Evolutionary conservation across 1,140 invertebrate species (phyloP).

Genomic region (Andricus grossulariae): DNA sequence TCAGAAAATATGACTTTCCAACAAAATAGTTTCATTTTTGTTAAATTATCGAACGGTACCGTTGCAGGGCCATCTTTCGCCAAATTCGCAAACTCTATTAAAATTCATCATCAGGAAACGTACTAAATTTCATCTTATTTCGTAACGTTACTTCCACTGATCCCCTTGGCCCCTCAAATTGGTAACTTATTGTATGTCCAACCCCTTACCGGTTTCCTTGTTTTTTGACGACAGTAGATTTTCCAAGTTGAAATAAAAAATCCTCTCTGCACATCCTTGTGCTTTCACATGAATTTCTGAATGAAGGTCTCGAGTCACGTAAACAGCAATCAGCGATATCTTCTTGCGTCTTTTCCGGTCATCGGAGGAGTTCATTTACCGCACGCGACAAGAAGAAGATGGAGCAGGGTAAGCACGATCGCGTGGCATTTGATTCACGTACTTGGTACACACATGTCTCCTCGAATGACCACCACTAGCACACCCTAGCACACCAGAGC

Average conservation of each 20-base stretch:
- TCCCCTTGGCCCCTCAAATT: background rate
- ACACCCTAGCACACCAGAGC: background rate
- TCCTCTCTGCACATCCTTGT: background rate
- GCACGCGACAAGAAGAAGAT: conserved; percentile 43
- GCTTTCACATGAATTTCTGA: no score
- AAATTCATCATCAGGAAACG: no score
- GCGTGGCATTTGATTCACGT: conserved; percentile 57
- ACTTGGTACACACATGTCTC: conserved; percentile 35
- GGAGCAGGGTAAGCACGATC: conserved; percentile 44
- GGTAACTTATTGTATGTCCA: background rate
- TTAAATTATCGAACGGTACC: no score
- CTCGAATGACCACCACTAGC: conserved; percentile 1
- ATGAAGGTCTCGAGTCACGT: conserved; percentile 31
- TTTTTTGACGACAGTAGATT: no score
- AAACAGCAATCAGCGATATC: conserved; percentile 26
- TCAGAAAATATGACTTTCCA: no score
- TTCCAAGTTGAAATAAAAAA: background rate
- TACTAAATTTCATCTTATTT: no score
- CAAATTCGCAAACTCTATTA: no score
- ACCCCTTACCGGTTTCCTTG: no score
- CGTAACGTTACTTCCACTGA: background rate
- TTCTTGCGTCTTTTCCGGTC: conserved; percentile 49
- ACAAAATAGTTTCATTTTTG: no score
- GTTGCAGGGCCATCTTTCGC: no score
- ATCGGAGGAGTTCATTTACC: conserved; percentile 45